Conservation (phyloP, 2,113 vertebrate genomes). For the Silurus glanis region DNA sequence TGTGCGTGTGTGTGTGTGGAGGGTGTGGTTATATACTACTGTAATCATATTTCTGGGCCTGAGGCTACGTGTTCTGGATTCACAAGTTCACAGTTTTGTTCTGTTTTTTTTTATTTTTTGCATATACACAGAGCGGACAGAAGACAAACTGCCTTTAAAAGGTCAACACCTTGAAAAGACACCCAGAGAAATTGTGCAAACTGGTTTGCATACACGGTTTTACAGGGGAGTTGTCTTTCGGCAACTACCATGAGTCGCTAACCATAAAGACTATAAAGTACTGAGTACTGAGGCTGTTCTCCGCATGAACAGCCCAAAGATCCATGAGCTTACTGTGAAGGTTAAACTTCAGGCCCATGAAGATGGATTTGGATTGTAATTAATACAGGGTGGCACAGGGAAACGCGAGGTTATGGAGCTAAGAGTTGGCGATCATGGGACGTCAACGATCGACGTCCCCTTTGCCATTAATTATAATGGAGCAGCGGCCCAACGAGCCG, state of each 20-base stretch:
- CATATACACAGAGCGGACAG: neutral
- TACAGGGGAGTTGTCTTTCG: neutral
- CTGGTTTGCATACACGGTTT: neutral
- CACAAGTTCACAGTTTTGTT: neutral
- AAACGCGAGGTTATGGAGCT: no score
- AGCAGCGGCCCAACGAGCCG: no score
- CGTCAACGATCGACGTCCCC: no score
- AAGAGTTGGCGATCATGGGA: no score
- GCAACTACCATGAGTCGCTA: neutral
- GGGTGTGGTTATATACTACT: constrained; percentile 24
- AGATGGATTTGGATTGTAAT: no score
- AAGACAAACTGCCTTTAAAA: neutral
- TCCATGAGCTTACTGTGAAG: no score
- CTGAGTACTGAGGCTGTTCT: no score
- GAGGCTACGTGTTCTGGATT: neutral
- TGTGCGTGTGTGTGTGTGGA: constrained; percentile 4
- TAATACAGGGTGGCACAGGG: no score
- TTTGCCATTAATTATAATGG: no score
- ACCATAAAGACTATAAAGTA: neutral
- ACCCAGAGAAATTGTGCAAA: neutral
- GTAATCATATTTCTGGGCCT: constrained; percentile 14
- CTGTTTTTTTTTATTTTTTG: neutral
- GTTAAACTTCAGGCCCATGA: no score
- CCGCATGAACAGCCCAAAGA: no score
- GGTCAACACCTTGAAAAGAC: neutral